A percentile compares a stretch with the other conserved stretches of the same genome.
These are phyloP conservation scores for Aleiodes alternator DNA, from an alignment of 2,888 invertebrate genomes.

Conservation along the genomic window DNA sequence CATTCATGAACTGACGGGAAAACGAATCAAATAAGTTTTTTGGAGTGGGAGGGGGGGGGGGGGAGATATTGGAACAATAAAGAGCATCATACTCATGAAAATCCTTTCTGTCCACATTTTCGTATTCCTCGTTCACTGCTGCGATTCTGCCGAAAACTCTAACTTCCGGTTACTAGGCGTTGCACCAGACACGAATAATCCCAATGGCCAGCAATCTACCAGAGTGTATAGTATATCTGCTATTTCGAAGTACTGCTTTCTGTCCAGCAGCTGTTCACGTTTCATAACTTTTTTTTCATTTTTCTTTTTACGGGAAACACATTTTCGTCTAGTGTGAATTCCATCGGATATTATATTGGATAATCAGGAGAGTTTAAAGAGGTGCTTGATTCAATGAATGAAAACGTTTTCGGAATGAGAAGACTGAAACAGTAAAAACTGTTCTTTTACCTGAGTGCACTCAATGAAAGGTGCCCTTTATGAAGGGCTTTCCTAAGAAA, in stretches of 20 bases:
- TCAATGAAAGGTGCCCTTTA: no score
- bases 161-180: conserved; percentile 44
- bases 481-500: no score
- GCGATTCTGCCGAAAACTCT: conserved; percentile 8
- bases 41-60: conserved; percentile 1
- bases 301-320: neutral
- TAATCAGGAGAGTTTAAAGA: no score
- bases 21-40: conserved; percentile 66
- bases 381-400: no score
- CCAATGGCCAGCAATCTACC: neutral
- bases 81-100: conserved; percentile 54
- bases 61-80: conserved; percentile 57
- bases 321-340: no score
- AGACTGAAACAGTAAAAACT: no score
- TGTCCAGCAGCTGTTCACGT: neutral
- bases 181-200: neutral
- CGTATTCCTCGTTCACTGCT: no score
- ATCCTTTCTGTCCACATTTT: conserved; percentile 50
- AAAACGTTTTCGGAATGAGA: no score
- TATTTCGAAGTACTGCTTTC: neutral
- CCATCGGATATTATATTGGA: no score
- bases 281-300: conserved; percentile 4
- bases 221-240: neutral
- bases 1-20: conserved; percentile 54
- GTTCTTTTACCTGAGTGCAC: no score